Percentiles rank a stretch among this genome's conserved stretches.
phyloP scores from a whole-genome alignment of 2,113 vertebrate species.

The Brienomyrus brachyistius region DNA sequence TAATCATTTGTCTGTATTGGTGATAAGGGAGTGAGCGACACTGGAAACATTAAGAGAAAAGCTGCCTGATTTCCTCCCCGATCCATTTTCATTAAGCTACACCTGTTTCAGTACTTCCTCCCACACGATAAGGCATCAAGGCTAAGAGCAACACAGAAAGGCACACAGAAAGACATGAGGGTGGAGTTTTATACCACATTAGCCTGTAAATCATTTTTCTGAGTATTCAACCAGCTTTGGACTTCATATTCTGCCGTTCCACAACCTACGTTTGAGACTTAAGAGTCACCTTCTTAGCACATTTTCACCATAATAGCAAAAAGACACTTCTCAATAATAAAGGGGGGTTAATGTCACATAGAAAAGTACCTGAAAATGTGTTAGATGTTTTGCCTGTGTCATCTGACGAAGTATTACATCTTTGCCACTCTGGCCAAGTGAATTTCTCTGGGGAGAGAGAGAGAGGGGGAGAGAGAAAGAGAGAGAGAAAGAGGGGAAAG shows the following conservation, averaged over 20 bases:
- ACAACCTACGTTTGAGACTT: not conserved
- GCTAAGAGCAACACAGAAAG: not conserved
- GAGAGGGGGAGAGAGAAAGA: not conserved
- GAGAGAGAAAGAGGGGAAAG: not conserved
- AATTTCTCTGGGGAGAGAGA: not conserved
- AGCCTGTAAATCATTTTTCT: not conserved
- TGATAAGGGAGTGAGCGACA: not conserved
- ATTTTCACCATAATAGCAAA: not conserved
- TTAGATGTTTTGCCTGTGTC: not conserved
- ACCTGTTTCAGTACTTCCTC: not conserved
- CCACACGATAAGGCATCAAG: not conserved
- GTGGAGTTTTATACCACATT: not conserved
- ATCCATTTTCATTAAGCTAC: not conserved
- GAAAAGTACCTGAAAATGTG: not conserved
- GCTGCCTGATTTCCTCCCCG: not conserved
- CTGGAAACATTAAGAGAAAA: not conserved
- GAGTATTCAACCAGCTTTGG: not conserved
- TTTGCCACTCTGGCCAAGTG: not conserved
- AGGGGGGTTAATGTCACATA: not conserved
- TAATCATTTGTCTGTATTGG: not conserved
- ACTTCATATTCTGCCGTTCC: not conserved
- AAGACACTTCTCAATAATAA: not conserved
- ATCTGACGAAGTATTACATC: slow-evolving; percentile 4
- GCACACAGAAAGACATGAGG: not conserved
- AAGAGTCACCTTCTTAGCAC: not conserved